Base-by-base conservation (phyloP, 1,140 invertebrate genomes). In the Drosophila kurseongensis region DNA sequence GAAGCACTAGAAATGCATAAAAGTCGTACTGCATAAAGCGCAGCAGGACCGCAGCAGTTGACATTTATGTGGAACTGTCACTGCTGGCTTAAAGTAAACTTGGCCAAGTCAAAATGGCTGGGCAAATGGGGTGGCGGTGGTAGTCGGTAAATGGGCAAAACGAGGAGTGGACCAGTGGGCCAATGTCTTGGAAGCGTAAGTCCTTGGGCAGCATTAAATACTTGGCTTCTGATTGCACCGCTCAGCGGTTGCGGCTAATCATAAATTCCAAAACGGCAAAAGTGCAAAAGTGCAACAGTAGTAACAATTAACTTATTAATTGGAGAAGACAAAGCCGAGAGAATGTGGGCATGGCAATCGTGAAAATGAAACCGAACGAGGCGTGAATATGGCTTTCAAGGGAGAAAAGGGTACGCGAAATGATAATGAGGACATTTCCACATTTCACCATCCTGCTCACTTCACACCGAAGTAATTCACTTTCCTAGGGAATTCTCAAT, bases 261-360 rank as follows among this genome's bases (percentile, higher is more conserved):
- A 83, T 86, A 86, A 86, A 83, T 86, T 86, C 79, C 74, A 83
- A 88, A 83, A 84, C 83, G 44, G 75, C 84, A 74, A 89, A 84
- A 89, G 84, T 84, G 75, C 84, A 74, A 89, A 84, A 89, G 84
- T 84, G 85, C 84, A 84, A 65, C 62, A 67, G 84, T 41, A 74
- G 74, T 83, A 86, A 90, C 86, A 91, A 91, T 91, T 91, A 91
- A 88, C 80, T 91, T 91, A 91, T 91, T 91, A 91, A 83, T 90
- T 83, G 80, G 77, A 18, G 12, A 66, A 47, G 62, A 65, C 61
- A 77, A 68, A 50, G 42, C 27, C 52, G 40, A 55, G 71, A 59
- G 73, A 72, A 83, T 52, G 44, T 65, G 63, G 41, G 52, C 48
- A n/a, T 71, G 56, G 44, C 62, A 71, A 55, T 83, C 58, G 75